Conservation (phyloP, 1,140 invertebrate species). For the Heliconius congener region DNA sequence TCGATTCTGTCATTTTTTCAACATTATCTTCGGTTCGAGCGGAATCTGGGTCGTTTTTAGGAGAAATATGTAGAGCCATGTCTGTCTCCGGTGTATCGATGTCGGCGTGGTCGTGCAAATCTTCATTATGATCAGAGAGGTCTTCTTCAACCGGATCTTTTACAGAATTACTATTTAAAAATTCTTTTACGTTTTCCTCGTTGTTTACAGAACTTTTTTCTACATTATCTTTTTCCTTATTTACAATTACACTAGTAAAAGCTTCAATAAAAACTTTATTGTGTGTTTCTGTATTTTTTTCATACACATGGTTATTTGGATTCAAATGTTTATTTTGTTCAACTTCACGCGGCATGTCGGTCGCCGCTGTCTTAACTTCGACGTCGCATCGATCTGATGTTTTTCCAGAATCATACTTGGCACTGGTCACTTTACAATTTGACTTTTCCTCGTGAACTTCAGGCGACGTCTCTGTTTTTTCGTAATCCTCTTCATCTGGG, state of each 20-base stretch:
- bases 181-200: slow-evolving; percentile 26
- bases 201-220: slow-evolving; percentile 23
- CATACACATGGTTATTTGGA: neutral
- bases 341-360: neutral
- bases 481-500: slow-evolving; percentile 35
- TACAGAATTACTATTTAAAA: slow-evolving; percentile 12
- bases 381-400: slow-evolving; percentile 1
- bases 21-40: slow-evolving; percentile 48
- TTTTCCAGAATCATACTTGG: slow-evolving; percentile 16
- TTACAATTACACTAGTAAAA: slow-evolving; percentile 15
- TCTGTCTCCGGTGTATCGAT: slow-evolving; percentile 1
- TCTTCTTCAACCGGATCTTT: slow-evolving; percentile 23
- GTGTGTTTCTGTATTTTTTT: slow-evolving; percentile 21
- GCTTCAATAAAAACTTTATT: slow-evolving; percentile 19
- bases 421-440: slow-evolving; percentile 19
- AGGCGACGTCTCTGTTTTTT: slow-evolving; percentile 34
- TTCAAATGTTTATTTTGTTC: neutral
- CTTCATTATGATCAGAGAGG: slow-evolving; percentile 30
- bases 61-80: slow-evolving; percentile 25
- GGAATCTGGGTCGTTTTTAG: slow-evolving; percentile 28
- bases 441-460: slow-evolving; percentile 35
- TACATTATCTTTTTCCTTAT: slow-evolving; percentile 3
- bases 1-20: slow-evolving; percentile 83
- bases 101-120: slow-evolving; percentile 24
- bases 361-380: neutral